phyloP scores from a whole-genome alignment of 1,140 invertebrate species.

The Hylyphantes graminicola region DNA sequence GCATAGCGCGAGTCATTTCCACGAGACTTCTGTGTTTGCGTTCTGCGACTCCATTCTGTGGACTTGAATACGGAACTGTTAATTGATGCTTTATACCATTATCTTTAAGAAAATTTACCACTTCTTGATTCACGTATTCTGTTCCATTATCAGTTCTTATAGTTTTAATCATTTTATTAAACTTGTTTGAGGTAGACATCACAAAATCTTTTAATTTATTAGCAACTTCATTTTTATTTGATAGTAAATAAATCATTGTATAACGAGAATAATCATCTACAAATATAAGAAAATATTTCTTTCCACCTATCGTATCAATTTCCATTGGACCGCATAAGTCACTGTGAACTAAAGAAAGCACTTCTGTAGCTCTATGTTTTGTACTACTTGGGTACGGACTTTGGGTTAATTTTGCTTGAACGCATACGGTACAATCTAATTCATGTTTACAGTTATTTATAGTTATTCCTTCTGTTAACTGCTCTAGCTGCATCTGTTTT shows the following conservation, averaged over 20 bases:
- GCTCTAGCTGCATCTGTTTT: no score
- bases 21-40: conserved; percentile 67
- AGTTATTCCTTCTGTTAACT: no score
- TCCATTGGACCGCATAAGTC: conserved; percentile 20
- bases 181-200: conserved; percentile 2
- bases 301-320: not conserved
- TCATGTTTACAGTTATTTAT: no score
- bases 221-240: conserved; percentile 7
- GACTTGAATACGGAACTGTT: conserved; percentile 69
- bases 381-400: no score
- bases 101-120: conserved; percentile 54
- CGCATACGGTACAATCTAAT: no score
- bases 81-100: conserved; percentile 69
- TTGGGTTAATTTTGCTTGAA: no score
- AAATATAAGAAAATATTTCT: conserved; percentile 9
- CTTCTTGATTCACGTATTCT: not conserved
- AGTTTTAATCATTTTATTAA: not conserved
- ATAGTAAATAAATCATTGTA: conserved; percentile 5
- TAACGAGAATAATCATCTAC: conserved; percentile 14
- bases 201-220: not conserved
- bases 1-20: conserved; percentile 67
- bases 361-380: no score
- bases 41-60: conserved; percentile 72
- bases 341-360: not conserved
- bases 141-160: not conserved